Conservation (phyloP, 2,888 invertebrate species). For the Meteorus colon region DNA sequence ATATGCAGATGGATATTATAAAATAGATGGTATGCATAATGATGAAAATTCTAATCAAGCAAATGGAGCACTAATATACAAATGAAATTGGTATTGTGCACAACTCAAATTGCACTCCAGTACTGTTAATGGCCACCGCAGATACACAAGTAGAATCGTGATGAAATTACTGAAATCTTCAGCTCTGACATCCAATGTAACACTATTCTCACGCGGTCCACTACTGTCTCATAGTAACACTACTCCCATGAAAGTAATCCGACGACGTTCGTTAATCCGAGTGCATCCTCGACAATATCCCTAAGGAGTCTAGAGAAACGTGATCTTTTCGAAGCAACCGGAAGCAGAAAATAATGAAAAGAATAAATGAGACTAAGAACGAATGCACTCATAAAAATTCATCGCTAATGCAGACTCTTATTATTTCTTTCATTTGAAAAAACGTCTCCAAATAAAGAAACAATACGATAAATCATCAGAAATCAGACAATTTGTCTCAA, state of each 20-base stretch:
- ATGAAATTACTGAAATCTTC: slow-evolving; percentile 36
- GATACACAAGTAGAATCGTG: slow-evolving; percentile 23
- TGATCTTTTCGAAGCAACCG: slow-evolving; percentile 28
- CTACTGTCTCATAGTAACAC: slow-evolving; percentile 16
- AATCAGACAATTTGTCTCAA: too few relatives aligned
- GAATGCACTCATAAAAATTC: neutral
- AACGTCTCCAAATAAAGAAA: too few relatives aligned
- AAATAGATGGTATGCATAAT: neutral
- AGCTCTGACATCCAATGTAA: slow-evolving; percentile 23
- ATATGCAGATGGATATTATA: neutral
- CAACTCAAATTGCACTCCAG: slow-evolving; percentile 25
- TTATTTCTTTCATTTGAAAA: too few relatives aligned
- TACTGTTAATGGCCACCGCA: slow-evolving; percentile 21
- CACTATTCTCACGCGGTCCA: slow-evolving; percentile 21
- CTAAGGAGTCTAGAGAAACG: slow-evolving; percentile 34
- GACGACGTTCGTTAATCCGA: slow-evolving; percentile 43
- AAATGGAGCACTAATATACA: slow-evolving; percentile 19
- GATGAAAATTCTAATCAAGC: slow-evolving; percentile 27
- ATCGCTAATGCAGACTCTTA: too few relatives aligned
- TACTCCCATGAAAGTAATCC: slow-evolving; percentile 37
- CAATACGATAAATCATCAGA: too few relatives aligned
- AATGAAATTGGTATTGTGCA: slow-evolving; percentile 25
- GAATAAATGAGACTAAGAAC: neutral
- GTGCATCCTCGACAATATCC: slow-evolving; percentile 36
- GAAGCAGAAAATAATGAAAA: slow-evolving; percentile 2